Conservation (phyloP, 2,888 invertebrate genomes). For the Cephus runcator region DNA sequence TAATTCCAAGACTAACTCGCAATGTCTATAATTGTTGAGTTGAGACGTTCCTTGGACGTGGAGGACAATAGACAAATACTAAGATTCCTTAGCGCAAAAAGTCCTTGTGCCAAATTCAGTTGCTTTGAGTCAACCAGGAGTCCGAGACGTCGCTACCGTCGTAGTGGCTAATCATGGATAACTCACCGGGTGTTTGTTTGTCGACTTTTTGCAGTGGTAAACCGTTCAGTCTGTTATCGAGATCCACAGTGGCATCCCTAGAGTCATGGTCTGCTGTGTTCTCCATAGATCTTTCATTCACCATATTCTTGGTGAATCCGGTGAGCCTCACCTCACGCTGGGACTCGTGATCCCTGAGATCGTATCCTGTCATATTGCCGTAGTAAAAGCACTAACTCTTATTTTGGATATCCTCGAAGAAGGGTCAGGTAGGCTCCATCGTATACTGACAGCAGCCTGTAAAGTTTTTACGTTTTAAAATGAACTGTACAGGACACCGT, state of each 20-base stretch:
- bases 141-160: conserved; percentile 2
- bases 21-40: not conserved
- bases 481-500: not conserved
- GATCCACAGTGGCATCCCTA: not conserved
- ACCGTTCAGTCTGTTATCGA: conserved; percentile 8
- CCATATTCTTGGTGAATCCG: conserved; percentile 42
- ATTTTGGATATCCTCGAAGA: not conserved
- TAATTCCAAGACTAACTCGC: not conserved
- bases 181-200: conserved; percentile 39
- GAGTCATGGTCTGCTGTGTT: not conserved
- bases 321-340: conserved; percentile 52
- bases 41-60: not conserved
- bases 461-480: not conserved
- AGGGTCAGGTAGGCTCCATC: conserved; percentile 41
- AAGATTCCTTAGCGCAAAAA: not conserved
- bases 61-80: not conserved
- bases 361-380: conserved; percentile 51
- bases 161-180: not conserved
- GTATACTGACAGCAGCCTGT: conserved; percentile 17
- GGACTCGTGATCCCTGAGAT: conserved; percentile 50
- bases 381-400: not conserved
- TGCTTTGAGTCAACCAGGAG: conserved; percentile 7
- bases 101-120: conserved; percentile 1
- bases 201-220: conserved; percentile 25
- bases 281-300: not conserved